phyloP scores from a whole-genome alignment of 2,888 invertebrate species.

The Sesia bembeciformis region DNA sequence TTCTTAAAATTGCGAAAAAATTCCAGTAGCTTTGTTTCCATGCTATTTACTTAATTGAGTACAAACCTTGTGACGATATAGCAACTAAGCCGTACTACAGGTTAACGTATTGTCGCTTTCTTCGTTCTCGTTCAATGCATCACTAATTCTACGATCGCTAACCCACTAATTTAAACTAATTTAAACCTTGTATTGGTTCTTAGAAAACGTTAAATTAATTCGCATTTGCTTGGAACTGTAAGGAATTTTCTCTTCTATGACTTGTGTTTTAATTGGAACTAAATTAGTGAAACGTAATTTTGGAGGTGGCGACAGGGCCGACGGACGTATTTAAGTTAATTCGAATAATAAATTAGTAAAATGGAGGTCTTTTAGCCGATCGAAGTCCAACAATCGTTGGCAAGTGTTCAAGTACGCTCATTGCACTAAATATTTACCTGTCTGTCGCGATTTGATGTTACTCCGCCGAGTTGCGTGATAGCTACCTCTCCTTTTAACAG shows the following conservation, averaged over 20 bases:
- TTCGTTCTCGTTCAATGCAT: conserved; percentile 53
- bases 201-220: conserved; percentile 39
- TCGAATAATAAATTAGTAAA: background rate
- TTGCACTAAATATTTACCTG: conserved; percentile 66
- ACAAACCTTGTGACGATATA: conserved; percentile 64
- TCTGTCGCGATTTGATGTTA: conserved; percentile 42
- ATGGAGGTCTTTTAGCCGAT: conserved; percentile 44
- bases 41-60: conserved; percentile 49
- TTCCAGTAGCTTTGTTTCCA: conserved; percentile 23
- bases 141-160: conserved; percentile 61
- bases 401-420: conserved; percentile 57
- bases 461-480: conserved; percentile 28
- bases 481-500: conserved; percentile 14
- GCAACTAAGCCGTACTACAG: conserved; percentile 48
- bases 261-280: conserved; percentile 28
- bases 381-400: conserved; percentile 63
- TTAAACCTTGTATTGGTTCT: conserved; percentile 45
- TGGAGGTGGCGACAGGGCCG: background rate
- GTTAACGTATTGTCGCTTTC: conserved; percentile 67
- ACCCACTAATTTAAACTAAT: conserved; percentile 67
- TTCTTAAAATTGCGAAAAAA: background rate
- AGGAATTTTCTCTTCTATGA: conserved; percentile 32
- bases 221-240: conserved; percentile 24
- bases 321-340: background rate
- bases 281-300: background rate